Base-by-base conservation (phyloP, 2,888 invertebrate genomes). In the Creontiades dilutus region DNA sequence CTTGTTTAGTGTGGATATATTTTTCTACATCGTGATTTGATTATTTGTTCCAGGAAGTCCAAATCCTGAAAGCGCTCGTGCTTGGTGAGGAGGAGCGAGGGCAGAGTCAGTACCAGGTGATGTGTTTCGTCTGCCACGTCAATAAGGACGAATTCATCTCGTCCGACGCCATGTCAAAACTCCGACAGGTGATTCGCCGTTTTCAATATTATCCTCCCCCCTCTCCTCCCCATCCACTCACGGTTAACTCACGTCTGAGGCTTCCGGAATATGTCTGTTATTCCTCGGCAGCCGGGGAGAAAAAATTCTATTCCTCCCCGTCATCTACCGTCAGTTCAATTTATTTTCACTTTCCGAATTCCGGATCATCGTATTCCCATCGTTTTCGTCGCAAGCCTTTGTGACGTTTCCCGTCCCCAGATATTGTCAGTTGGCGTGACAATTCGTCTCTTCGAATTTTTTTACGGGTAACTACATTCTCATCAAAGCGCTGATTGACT, bases 151-250 rank as follows among this genome's bases (percentile, higher is more conserved):
- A 98, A 93, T 99, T 98, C 93, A 98, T 99, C 93, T 97, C 98
- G 5, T 97, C 98, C 5, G 99, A 99, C 94, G 98, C 98, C 27
- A 98, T 99, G 98, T 97, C 98, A 55, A 99, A 99, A 93, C 94
- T 99, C 86, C 95, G 98, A 93, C 99, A 99, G 95, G 97, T 96
- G 93, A 91, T 91, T 27, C 12, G 9, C 68, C 23, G 19, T 68
- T 68, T 68, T 13, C 19, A 68, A 23, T 19, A 23, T 68, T 68
- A 12, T 27, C 23, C 19, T 11, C 27, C 68, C 23, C n/a, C 19
- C 19, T 61, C n/a, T 4, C 19, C 19, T 11, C 16, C 52, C 52
- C 52, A 7, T 52, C 16, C 16, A 52, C 52, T 16, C 37, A 37
- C 37, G 7, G 37, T 37, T 4, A 37, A 37, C 37, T 37, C 37